phyloP scores from a whole-genome alignment of 2,888 invertebrate species.

The Amiota mariae region DNA sequence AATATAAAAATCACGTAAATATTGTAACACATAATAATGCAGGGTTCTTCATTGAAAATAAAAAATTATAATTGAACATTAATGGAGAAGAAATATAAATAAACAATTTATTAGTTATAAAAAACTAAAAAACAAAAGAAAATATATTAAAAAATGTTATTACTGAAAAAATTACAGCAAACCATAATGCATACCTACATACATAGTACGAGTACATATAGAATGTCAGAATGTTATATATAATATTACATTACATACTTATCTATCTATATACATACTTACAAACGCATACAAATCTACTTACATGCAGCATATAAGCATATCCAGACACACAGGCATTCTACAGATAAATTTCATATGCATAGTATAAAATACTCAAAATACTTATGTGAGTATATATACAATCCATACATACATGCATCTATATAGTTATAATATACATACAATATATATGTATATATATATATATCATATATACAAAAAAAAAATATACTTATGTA shows the following conservation, averaged over 20 bases:
- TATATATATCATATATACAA: too few relatives aligned
- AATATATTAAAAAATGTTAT: not conserved
- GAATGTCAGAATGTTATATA: slow-evolving; percentile 24
- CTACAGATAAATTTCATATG: not conserved
- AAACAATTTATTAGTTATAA: not conserved
- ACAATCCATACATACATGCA: slow-evolving; percentile 38
- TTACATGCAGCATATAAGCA: too few relatives aligned
- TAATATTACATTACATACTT: not conserved
- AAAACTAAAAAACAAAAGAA: slow-evolving; percentile 5
- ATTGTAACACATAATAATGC: slow-evolving; percentile 24
- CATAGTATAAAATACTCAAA: slow-evolving; percentile 19
- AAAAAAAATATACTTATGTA: slow-evolving; percentile 44
- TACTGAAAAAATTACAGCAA: not conserved
- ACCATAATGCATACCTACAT: not conserved
- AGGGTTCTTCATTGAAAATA: slow-evolving; percentile 33
- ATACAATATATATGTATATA: slow-evolving; percentile 42
- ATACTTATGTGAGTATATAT: slow-evolving; percentile 30
- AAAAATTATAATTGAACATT: not conserved
- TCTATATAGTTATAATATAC: slow-evolving; percentile 37
- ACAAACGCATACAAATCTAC: too few relatives aligned
- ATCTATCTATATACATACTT: too few relatives aligned
- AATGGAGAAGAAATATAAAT: slow-evolving; percentile 2
- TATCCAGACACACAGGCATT: not conserved
- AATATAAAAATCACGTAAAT: slow-evolving; percentile 22
- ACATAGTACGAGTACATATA: slow-evolving; percentile 16